These are phyloP conservation scores for Rattus norvegicus DNA, from an alignment of 2,113 vertebrate genomes.

Conservation along the genomic window DNA sequence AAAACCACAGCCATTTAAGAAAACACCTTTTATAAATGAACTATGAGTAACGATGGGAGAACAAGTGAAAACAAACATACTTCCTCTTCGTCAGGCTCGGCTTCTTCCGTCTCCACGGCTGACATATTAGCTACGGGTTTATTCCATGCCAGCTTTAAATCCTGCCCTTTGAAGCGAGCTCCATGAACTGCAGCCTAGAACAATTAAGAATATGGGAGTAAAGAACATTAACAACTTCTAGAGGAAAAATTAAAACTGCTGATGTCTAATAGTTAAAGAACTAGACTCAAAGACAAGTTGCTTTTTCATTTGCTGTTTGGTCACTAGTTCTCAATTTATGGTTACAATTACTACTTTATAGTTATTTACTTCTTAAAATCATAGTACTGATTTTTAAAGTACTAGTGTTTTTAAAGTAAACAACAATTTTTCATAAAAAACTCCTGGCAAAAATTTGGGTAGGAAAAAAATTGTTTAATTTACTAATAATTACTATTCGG, in stretches of 20 bases:
- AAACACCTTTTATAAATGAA: constrained; percentile 65
- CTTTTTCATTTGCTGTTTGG: background rate
- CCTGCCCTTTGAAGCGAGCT: constrained; percentile 93
- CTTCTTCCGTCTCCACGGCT: constrained; percentile 91
- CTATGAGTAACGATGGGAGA: constrained; percentile 53
- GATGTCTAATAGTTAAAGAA: constrained; percentile 22
- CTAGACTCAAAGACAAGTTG: constrained; percentile 27
- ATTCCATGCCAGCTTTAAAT: constrained; percentile 95
- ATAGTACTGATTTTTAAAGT: background rate
- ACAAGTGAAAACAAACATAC: constrained; percentile 84
- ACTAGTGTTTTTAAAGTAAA: constrained; percentile 5
- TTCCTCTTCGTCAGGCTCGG: constrained; percentile 96
- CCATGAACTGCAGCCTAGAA: constrained; percentile 95
- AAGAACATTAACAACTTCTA: constrained; percentile 47
- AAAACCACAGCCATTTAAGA: constrained; percentile 60
- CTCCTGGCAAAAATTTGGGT: background rate
- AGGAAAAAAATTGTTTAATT: constrained; percentile 1
- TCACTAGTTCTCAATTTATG: constrained; percentile 19
- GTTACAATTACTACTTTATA: background rate
- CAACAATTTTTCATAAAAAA: constrained; percentile 24
- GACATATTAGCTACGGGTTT: constrained; percentile 90
- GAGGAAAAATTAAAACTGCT: background rate
- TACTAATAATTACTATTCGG: background rate
- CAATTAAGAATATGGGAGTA: constrained; percentile 66
- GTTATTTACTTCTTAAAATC: constrained; percentile 44